A percentile compares a stretch with the other conserved stretches of the same genome.
phyloP scores from a whole-genome alignment of 2,797 vertebrate species.

The Argya squamiceps region DNA sequence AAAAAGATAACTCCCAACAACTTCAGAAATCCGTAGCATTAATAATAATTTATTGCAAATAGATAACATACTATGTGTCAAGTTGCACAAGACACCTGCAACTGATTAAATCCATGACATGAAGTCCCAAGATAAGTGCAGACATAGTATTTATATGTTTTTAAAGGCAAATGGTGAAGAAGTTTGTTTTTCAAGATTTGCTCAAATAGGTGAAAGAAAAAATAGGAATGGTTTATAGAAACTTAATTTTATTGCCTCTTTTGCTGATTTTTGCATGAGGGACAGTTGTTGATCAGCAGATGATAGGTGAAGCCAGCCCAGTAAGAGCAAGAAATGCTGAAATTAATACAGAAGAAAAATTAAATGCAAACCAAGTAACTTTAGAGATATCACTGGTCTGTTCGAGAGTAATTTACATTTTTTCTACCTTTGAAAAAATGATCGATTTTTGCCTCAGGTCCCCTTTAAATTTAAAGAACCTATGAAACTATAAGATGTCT shows the following conservation, averaged over 20 bases:
- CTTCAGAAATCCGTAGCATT: not conserved
- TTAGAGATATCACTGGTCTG: not conserved
- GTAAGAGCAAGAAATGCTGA: not conserved
- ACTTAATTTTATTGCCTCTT: not conserved
- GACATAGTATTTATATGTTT: rapidly evolving
- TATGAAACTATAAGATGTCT: not conserved
- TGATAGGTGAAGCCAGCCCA: not conserved
- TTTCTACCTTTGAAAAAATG: not conserved
- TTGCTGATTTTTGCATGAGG: not conserved
- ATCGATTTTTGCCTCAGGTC: not conserved
- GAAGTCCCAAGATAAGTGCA: not conserved
- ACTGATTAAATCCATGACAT: rapidly evolving
- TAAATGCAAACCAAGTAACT: not conserved
- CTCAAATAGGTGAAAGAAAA: not conserved
- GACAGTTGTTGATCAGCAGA: not conserved
- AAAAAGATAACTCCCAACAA: not conserved
- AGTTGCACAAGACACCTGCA: not conserved
- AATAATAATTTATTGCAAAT: not conserved
- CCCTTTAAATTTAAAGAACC: not conserved
- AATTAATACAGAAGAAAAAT: not conserved
- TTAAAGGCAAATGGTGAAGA: not conserved
- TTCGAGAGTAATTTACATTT: not conserved
- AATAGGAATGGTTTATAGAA: not conserved
- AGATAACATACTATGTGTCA: not conserved
- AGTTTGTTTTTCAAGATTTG: not conserved